Evolutionary conservation across 2,888 invertebrate genomes (phyloP), one percentile per base, ranked within the genome.

Genomic region (Deroplatys truncata): DNA sequence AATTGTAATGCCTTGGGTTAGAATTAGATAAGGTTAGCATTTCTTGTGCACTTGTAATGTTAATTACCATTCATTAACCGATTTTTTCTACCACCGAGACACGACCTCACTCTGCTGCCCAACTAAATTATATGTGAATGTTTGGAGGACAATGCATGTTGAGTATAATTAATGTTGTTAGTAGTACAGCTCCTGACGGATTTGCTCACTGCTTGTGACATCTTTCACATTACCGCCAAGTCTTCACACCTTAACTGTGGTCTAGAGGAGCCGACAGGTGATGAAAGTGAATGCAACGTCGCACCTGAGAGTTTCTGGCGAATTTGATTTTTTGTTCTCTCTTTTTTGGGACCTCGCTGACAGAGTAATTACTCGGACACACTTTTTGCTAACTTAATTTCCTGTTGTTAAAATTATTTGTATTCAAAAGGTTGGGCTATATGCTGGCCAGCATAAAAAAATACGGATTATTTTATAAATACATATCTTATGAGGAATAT

Each of bases 21-120:
- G 82, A 28, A 72, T 83, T n/a, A 87, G 87, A 83, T 83, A 87
- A 87, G 82, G 28, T 83, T 82, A 28, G 49, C 56, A 28, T 72
- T n/a, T 72, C 72, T 86, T 86, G 86, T 86, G n/a, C 56, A 86
- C n/a, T 82, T 86, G 82, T 29, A 86, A 87, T 87, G 82, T 87
- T 87, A 87, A 87, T 87, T 87, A 87, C 82, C 87, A n/a, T 83
- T 35, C 87, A 87, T 87, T 87, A 87, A 83, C 87, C 82, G 83
- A 87, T 87, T 87, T 87, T 87, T 87, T 72, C 31, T 72, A 72
- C 0, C 56, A 20, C 16, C 2, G 56, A 25, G 56, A 72, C 56
- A 72, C 20, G 56, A 72, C 56, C 20, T 72, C 56, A 25, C 43
- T 72, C 56, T 72, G 56, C 7, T 72, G 20, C 56, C 56, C 56